Evolutionary conservation across 2,888 invertebrate genomes (phyloP), one percentile per base, ranked within the genome.

Genomic region (Pardosa pseudoannulata): DNA sequence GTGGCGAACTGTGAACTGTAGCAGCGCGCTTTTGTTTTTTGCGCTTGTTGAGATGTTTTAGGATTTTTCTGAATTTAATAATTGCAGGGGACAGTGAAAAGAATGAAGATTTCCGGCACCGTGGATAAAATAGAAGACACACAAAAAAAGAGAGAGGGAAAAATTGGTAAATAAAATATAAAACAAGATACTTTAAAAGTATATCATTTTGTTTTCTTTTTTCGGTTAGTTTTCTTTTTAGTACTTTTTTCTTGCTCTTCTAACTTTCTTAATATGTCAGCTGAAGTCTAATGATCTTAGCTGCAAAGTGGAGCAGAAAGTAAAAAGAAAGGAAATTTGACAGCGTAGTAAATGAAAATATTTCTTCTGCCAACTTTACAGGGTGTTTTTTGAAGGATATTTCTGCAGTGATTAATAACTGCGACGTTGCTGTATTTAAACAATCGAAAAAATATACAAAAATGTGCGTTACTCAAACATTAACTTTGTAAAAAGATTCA

Each of bases 1-100:
- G 80, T 56, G 74, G 50, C 81, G 41, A 74, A 7, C 74, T 81
- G 50, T 81, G 81, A 81, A 81, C 74, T 74, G 74, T 74, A 70
- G 73, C 11, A 11, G 46, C 31, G 65, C 31, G 29, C 29, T 72
- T 72, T 72, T 19, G n/a, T 68, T 39, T 36, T 13, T 41, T 41
- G 41, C n/a, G 13, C 19, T 65, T 41, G 27, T 65, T 32, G 16
- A 56, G 65, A 27, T 36, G 16, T 36, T 29, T 46, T 46, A 6
- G 6, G 23, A 39, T 71, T 79, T 46, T 79, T 79, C 64, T 31
- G 36, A 11, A 71, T 64, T 62, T 72, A 62, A 79, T 79, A 79
- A 79, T 79, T 79, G 41, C 64, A 64, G 41, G 19, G 64, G 9
- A 72, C 64, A 41, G 13, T 23, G 41, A 64, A 64, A 27, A 29